Evolutionary conservation across 2,888 invertebrate species (phyloP), one percentile per base, ranked within the genome.

Genomic region (Gandaritis pyraliata): DNA sequence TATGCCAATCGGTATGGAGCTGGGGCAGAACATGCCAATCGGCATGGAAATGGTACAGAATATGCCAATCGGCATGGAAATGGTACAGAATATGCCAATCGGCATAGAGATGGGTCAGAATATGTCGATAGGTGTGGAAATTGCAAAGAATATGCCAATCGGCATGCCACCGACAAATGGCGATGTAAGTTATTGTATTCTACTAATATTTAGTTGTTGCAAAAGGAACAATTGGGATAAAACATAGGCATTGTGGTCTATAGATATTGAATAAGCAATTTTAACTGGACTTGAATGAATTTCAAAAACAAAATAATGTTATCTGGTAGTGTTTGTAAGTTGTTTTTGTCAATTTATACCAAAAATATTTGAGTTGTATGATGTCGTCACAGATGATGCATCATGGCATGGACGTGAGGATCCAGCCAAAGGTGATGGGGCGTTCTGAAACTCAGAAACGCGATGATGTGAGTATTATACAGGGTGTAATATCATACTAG

Each of bases 391-490:
- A 68, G 68, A 65, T 68, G 47, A 61, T 77, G 10, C 70, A 71
- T 68, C 53, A 79, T 75, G 38, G 45, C 72, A 30, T 2, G 71
- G 74, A 18, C 10, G 5, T 29, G 11, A 49, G 48, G 12, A 12
- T 43, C 1, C 52, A 47, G 41, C 47, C 47, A 2, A 58, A 68
- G 81, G 16, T 73, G 78, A 15, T 41, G 47, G 15, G 13, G 30
- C 11, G 79, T 68, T 1, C 76, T 82, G 15, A 79, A 80, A 69
- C 69, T 10, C 75, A 78, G 38, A 76, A 79, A 8, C 78, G 80
- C 0, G 86, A 87, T 50, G 85, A 87, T 58, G 87, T 88, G 69
- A 82, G 83, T 80, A 61, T 53, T 52, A 12, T 7, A 13, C n/a
- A 13, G 3, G 7, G 2, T 12, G 1, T 0, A 1, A 13, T 39